phyloP scores from a whole-genome alignment of 2,113 vertebrate genomes.

The Hippopotamus amphibius region DNA sequence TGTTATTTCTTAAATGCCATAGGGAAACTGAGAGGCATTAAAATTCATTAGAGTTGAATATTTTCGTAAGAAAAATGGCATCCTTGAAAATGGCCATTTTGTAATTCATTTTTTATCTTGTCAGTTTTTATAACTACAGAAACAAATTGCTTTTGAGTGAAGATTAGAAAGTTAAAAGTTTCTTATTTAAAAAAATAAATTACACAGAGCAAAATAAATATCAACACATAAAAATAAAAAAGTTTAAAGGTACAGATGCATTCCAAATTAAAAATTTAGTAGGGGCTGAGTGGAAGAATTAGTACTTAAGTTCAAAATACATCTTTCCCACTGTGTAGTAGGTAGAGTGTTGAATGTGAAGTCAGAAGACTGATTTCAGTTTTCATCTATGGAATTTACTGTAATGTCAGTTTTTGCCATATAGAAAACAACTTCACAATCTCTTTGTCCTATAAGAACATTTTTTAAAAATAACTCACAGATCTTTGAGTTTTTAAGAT shows the following conservation, averaged over 20 bases:
- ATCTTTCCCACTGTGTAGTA: background rate
- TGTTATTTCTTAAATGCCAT: slow-evolving; percentile 23
- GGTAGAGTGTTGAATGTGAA: background rate
- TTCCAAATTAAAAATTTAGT: slow-evolving; percentile 16
- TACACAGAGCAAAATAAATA: background rate
- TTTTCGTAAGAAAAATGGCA: slow-evolving; percentile 17
- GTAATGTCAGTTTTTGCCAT: background rate
- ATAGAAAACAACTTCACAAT: background rate
- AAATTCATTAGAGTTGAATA: background rate
- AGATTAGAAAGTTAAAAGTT: background rate
- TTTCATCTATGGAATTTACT: background rate
- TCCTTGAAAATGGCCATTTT: background rate
- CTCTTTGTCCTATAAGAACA: background rate
- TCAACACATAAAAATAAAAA: slow-evolving; percentile 19
- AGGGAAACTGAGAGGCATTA: background rate
- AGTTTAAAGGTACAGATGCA: background rate
- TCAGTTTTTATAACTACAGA: background rate
- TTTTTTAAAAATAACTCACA: background rate
- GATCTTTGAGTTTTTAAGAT: background rate
- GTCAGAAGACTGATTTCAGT: background rate
- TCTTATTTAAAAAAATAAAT: background rate
- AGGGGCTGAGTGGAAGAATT: background rate
- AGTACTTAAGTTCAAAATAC: background rate
- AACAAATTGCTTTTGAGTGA: slow-evolving; percentile 19
- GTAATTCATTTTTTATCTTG: background rate